Base-by-base conservation (phyloP, 1,140 invertebrate genomes). In the Plodia interpunctella region DNA sequence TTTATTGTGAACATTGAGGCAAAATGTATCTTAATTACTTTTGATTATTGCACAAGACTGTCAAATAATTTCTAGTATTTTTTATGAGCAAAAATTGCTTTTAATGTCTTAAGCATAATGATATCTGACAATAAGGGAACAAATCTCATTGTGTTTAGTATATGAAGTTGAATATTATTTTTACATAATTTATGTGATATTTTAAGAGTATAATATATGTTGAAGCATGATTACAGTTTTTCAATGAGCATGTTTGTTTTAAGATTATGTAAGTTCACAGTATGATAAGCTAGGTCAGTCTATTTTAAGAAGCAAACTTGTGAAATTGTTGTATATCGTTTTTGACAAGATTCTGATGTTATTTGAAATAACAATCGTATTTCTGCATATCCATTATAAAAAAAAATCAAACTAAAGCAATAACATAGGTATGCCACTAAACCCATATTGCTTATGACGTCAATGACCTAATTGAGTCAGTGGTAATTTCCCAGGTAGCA, bases 61-160 rank as follows among this genome's bases (percentile, higher is more conserved):
- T 51, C 20, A 51, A 51, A 17, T 17, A 11, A 53, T 25, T 5
- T 25, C 20, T 25, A 53, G 11, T 53, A 25, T n/a, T n/a, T 53
- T 11, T 60, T 35, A 21, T 4, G 32, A 54, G 32, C 21, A 13
- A 59, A 10, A 54, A 52, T 56, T 62, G 56, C 61, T 63, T 57
- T 62, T 49, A 53, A 57, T 63, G 51, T 57, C 9, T n/a, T 62
- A 59, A 8, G 6, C 30, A 9, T 11, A 32, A 25, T 58, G 57
- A 54, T 60, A 55, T 63, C 58, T 63, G 65, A 67, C 65, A 67
- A 62, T 68, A 68, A 68, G 62, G 65, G 62, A 63, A 68, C 60
- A 59, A 68, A 64, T 68, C 66, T 68, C 66, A 68, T 63, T 50
- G 21, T 25, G 2, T 11, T 55, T 50, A 62, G 6, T 56, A 54